Evolutionary conservation across 2,797 vertebrate species (phyloP).

Genomic region (Triplophysa yarkandensis): DNA sequence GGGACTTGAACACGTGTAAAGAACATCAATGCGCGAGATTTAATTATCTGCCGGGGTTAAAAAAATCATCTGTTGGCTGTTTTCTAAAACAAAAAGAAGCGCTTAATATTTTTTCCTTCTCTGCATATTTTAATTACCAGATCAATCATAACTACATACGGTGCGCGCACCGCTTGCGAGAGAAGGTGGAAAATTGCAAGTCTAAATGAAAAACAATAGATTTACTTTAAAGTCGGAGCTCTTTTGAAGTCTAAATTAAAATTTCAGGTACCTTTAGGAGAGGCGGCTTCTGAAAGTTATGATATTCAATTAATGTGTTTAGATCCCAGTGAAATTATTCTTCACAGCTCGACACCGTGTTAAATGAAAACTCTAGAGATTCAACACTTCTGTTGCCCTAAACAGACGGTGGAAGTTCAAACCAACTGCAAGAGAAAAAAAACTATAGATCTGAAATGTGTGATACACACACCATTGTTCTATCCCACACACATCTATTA

Average conservation of each 20-base stretch:
- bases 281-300: constrained; percentile 78
- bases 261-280: constrained; percentile 82
- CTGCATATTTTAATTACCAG: constrained; percentile 88
- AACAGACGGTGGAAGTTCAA: constrained; percentile 45
- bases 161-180: constrained; percentile 62
- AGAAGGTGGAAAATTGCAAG: constrained; percentile 78
- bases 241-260: constrained; percentile 88
- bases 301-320: constrained; percentile 84
- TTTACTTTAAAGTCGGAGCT: constrained; percentile 83
- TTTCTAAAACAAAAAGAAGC: constrained; percentile 84
- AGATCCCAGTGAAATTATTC: constrained; percentile 78
- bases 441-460: constrained; percentile 10
- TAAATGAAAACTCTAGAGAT: constrained; percentile 69
- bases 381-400: constrained; percentile 52
- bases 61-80: constrained; percentile 76
- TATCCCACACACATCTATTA: neutral
- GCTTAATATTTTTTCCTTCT: constrained; percentile 81
- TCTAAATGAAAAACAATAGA: constrained; percentile 87
- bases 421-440: constrained; percentile 9
- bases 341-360: constrained; percentile 71
- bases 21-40: constrained; percentile 85
- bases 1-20: constrained; percentile 81
- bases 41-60: constrained; percentile 79
- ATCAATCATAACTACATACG: constrained; percentile 82
- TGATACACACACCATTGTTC: constrained; percentile 5